Base-by-base conservation (phyloP, 2,797 vertebrate genomes). In the Neopelma chrysocephalum region DNA sequence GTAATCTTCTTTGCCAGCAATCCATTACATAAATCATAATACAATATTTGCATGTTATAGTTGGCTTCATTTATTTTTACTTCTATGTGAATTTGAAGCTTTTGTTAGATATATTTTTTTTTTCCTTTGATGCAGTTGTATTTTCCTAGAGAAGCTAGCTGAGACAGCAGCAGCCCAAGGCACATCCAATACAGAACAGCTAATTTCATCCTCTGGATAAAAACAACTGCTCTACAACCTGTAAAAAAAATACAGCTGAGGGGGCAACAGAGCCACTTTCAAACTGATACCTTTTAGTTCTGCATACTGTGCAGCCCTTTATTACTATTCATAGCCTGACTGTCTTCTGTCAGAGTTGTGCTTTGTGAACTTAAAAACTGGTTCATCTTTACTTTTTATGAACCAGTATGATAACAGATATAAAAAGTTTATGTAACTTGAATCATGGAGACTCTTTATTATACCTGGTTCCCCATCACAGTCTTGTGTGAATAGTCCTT, bases 1-100 rank as follows among this genome's bases (percentile, higher is more conserved):
- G 27, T 96, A 97, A 95, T 95, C 96, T 92, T 92, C 91, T 93
- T 97, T 94, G 76, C 50, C 0, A 53, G 60, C 64, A 90, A 91
- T 53, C 73, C 61, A 40, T 88, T 87, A 73, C 91, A 82, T 88
- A 96, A 96, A 95, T 93, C 79, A 77, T 94, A 89, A 80, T 90
- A 57, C 69, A 89, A 77, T 80, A 94, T 96, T 94, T 91, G 53
- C 62, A 53, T 93, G 50, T 90, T 90, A 54, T 92, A 96, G 91
- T 89, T 97, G 85, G 82, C 89, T 94, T 96, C 42, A 87, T 96
- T 95, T 93, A 58, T 91, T 91, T 92, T 88, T 11, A 65, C 40
- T 86, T 88, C 56, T 7, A 1, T 79, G 47, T 53, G 51, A 69
- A 65, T 93, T 76, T 91, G 47, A 83, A 91, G 36, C 47, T 92